phyloP scores from a whole-genome alignment of 2,797 vertebrate genomes.

The Allobates femoralis region DNA sequence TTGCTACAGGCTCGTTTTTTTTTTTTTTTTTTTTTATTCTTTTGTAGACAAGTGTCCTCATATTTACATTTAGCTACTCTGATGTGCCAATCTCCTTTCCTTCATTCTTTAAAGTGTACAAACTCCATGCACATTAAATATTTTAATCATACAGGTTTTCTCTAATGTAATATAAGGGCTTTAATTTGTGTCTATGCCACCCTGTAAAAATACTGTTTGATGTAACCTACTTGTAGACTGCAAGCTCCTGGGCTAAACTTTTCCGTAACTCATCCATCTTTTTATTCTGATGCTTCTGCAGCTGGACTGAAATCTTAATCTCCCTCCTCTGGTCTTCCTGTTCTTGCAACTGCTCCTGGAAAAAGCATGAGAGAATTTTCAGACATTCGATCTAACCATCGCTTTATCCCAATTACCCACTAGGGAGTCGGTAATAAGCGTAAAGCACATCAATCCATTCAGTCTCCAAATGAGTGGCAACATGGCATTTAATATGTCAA shows the following conservation, averaged over 20 bases:
- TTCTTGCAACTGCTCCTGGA: slow-evolving; percentile 82
- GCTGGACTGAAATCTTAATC: slow-evolving; percentile 83
- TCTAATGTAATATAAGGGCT: not conserved
- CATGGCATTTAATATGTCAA: not conserved
- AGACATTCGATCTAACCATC: not conserved
- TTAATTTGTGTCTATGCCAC: not conserved
- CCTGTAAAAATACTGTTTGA: slow-evolving; percentile 1
- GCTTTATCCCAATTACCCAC: not conserved
- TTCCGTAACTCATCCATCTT: slow-evolving; percentile 85
- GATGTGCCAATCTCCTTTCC: too few relatives aligned
- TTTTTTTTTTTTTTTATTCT: too few relatives aligned
- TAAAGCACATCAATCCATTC: not conserved
- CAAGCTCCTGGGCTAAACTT: slow-evolving; percentile 81
- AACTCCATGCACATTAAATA: too few relatives aligned
- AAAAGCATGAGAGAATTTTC: not conserved
- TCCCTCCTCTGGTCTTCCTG: slow-evolving; percentile 86
- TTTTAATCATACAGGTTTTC: not conserved
- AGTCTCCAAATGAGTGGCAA: not conserved
- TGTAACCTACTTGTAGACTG: slow-evolving; percentile 82
- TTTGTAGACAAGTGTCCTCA: too few relatives aligned
- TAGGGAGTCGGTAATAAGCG: not conserved
- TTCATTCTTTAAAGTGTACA: too few relatives aligned
- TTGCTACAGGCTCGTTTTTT: too few relatives aligned
- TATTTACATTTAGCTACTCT: too few relatives aligned
- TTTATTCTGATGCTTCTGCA: slow-evolving; percentile 84